These are phyloP conservation scores for Lathronympha strigana DNA, from an alignment of 2,888 invertebrate genomes.

Conservation along the genomic window DNA sequence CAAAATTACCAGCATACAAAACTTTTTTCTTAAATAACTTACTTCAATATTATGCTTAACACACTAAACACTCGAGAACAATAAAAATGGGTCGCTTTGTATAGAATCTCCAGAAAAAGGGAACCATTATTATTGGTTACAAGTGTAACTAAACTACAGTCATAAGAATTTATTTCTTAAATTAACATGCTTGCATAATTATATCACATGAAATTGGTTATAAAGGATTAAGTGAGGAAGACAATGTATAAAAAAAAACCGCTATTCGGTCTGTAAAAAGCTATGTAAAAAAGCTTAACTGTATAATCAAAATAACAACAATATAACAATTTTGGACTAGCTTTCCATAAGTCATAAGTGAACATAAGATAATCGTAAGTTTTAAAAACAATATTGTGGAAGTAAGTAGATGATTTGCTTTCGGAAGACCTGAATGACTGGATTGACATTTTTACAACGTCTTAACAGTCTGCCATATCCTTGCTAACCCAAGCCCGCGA, in stretches of 20 bases:
- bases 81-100: neutral
- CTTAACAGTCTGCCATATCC: no score
- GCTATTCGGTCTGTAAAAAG: neutral
- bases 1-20: slow-evolving; percentile 44
- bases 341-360: slow-evolving; percentile 16
- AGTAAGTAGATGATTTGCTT: no score
- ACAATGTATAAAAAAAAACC: neutral
- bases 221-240: neutral
- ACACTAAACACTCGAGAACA: neutral
- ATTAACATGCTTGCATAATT: neutral
- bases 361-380: no score
- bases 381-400: no score
- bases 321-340: slow-evolving; percentile 22
- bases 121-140: neutral
- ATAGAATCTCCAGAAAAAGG: neutral
- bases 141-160: neutral
- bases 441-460: no score
- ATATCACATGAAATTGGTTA: neutral
- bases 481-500: no score
- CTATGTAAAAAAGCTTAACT: neutral
- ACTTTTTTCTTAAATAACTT: slow-evolving; percentile 30
- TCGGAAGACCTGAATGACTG: no score
- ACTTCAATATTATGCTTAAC: neutral
- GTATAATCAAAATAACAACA: neutral
- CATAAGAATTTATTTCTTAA: neutral